Base-by-base conservation (phyloP, 2,113 vertebrate species). In the Strix aluco region DNA sequence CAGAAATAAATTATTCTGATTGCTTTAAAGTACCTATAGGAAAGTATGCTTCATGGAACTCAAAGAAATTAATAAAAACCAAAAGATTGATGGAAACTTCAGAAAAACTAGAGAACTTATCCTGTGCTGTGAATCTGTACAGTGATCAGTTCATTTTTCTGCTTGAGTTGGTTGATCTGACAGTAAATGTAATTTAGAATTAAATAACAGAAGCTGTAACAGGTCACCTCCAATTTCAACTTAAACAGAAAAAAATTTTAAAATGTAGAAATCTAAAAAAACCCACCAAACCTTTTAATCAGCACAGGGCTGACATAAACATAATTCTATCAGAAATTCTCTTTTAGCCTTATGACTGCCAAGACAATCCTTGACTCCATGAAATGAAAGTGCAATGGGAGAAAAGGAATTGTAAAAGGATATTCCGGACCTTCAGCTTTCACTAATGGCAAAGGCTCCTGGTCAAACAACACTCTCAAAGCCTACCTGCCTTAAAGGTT, bases 1-100 rank as follows among this genome's bases (percentile, higher is more conserved):
- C 49, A 22, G 86, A 93, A 80, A 94, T 66, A 96, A 94, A 86
- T 73, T 81, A 96, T 91, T 94, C 65, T 8, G 15, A 81, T 95
- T 91, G 89, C 55, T 92, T 89, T 44, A 88, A 93, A 88, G 51
- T 80, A 46, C 46, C 88, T 61, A 9, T 51, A 51, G 80, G 66
- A 92, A 95, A 82, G 40, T 55, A 96, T 71, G 87, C 40, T 91
- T 85, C 71, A 67, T 69, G 62, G 72, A 93, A 84, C 74, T 88
- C 47, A 62, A 77, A 61, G 46, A 82, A 93, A 90, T 65, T 93
- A 92, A 83, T 65, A 92, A 95, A 93, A 69, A 0, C 10, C 19
- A 40, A 54, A 30, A 86, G 54, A 94, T 94, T 77, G 79, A 93
- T 75, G 58, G 58, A 84, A 34, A 77, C 14, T 44, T 65, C 36